Conservation (phyloP, 2,888 invertebrate species). For the Gandaritis pyraliata region DNA sequence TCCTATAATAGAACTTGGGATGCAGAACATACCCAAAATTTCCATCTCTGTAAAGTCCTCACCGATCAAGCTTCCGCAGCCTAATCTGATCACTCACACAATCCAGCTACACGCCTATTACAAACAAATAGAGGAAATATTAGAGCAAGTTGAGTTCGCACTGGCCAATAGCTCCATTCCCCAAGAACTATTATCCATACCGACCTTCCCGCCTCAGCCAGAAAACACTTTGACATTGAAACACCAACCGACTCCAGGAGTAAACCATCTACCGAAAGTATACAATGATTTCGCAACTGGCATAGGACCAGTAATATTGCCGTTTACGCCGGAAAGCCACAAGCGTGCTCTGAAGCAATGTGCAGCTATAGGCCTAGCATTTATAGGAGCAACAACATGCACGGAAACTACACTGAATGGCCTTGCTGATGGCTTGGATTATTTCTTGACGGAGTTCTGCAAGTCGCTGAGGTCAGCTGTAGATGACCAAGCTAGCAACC, state of each 20-base stretch:
- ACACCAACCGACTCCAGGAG: conserved; percentile 66
- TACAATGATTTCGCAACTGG: conserved; percentile 78
- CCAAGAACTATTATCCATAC: conserved; percentile 69
- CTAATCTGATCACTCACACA: conserved; percentile 77
- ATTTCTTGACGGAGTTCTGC: conserved; percentile 75
- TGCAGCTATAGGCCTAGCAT: conserved; percentile 75
- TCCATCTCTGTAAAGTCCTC: conserved; percentile 76
- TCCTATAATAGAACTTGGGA: conserved; percentile 78
- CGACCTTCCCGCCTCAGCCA: conserved; percentile 67
- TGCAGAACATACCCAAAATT: conserved; percentile 81
- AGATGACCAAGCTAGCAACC: conserved; percentile 72
- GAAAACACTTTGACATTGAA: conserved; percentile 54
- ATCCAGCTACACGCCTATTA: conserved; percentile 73
- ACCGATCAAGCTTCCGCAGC: conserved; percentile 73
- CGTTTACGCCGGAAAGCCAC: conserved; percentile 78
- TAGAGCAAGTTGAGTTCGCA: conserved; percentile 63
- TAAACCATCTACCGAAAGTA: conserved; percentile 71
- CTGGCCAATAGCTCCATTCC: conserved; percentile 54
- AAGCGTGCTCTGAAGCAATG: conserved; percentile 73
- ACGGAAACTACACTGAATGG: conserved; percentile 71
- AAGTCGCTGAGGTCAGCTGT: conserved; percentile 70
- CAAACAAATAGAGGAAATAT: conserved; percentile 64
- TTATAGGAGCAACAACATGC: conserved; percentile 69
- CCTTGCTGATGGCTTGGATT: conserved; percentile 70
- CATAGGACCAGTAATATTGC: conserved; percentile 69